Conservation (phyloP, 2,113 vertebrate genomes). For the Indicator indicator region DNA sequence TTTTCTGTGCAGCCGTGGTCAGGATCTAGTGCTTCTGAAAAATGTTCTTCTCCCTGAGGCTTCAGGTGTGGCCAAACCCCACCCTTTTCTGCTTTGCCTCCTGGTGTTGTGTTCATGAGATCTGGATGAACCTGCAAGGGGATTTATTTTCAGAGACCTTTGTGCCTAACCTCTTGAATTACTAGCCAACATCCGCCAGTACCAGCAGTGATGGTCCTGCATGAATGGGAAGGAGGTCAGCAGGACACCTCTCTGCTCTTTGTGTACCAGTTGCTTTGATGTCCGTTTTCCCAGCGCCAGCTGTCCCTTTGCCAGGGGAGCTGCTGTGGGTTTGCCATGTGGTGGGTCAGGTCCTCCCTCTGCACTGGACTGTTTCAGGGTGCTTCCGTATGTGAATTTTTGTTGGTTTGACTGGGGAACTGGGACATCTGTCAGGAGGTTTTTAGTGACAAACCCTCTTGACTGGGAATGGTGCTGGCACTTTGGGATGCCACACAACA, state of each 20-base stretch:
- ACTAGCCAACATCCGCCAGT: not conserved
- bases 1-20: fast-evolving
- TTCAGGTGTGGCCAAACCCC: not conserved
- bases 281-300: not conserved
- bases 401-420: too few relatives aligned
- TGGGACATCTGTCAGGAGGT: not conserved
- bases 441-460: not conserved
- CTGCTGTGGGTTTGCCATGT: not conserved
- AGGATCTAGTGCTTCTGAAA: not conserved
- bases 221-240: not conserved
- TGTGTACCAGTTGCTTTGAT: not conserved
- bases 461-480: not conserved
- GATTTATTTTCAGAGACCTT: not conserved
- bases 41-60: not conserved
- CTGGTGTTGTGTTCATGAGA: fast-evolving
- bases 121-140: not conserved
- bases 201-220: not conserved
- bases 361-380: not conserved
- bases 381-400: not conserved
- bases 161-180: fast-evolving
- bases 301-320: not conserved
- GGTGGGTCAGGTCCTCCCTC: not conserved
- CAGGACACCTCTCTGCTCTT: fast-evolving
- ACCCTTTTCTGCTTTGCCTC: not conserved
- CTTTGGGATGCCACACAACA: not conserved